Evolutionary conservation across 2,888 invertebrate species (phyloP).

Genomic region (Neoscelio sp.): DNA sequence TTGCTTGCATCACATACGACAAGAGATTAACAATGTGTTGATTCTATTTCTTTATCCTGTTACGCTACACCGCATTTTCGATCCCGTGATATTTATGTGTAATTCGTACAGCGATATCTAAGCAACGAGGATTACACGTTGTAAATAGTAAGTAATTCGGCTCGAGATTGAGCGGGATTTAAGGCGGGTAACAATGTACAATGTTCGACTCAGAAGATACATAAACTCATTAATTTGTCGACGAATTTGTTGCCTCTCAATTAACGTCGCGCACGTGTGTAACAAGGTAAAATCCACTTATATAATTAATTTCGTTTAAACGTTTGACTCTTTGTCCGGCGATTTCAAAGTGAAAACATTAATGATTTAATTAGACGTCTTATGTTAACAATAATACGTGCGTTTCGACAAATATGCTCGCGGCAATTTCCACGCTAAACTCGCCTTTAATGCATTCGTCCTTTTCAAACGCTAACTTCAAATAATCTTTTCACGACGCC

Average conservation of each 20-base stretch:
- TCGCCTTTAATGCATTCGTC: slow-evolving; percentile 19
- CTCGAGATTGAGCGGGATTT: slow-evolving; percentile 1
- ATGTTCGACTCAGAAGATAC: slow-evolving; percentile 15
- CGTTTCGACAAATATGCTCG: slow-evolving; percentile 8
- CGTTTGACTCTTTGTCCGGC: slow-evolving; percentile 47
- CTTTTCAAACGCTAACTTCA: slow-evolving; percentile 27
- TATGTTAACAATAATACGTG: slow-evolving; percentile 21
- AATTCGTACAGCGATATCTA: background rate
- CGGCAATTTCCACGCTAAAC: slow-evolving; percentile 17
- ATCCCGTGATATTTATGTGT: slow-evolving; percentile 6
- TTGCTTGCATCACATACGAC: slow-evolving; percentile 56
- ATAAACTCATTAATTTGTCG: slow-evolving; percentile 19
- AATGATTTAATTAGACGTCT: slow-evolving; percentile 47
- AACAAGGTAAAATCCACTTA: slow-evolving; percentile 24
- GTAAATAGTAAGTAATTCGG: slow-evolving; percentile 15
- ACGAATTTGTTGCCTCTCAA: slow-evolving; percentile 21
- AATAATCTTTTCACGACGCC: slow-evolving; percentile 41
- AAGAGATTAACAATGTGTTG: slow-evolving; percentile 38
- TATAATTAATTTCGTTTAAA: slow-evolving; percentile 40
- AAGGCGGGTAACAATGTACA: slow-evolving; percentile 22
- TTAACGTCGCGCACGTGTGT: slow-evolving; percentile 20
- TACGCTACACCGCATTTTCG: slow-evolving; percentile 14
- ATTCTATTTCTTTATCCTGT: slow-evolving; percentile 52
- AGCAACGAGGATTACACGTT: slow-evolving; percentile 6
- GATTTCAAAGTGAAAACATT: slow-evolving; percentile 52